Percentiles rank a stretch among this genome's conserved stretches.
Conservation (phyloP, 1,140 invertebrate genomes). For the Anoplophora glabripennis region DNA sequence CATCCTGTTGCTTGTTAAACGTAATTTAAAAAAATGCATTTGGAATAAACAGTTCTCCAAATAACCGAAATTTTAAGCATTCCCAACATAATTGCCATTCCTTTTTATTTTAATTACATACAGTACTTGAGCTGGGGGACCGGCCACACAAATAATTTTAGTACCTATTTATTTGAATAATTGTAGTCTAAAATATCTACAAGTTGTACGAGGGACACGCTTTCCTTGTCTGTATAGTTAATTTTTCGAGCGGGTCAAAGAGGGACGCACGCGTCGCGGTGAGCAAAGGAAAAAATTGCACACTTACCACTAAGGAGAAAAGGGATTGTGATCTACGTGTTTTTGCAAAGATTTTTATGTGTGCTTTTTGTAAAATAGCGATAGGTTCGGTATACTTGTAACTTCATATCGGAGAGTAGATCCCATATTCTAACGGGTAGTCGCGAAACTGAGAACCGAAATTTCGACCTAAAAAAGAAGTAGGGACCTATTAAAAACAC, state of each 20-base stretch:
- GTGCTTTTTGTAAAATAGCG: conserved; percentile 24
- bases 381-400: conserved; percentile 28
- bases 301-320: neutral
- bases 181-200: neutral
- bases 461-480: neutral
- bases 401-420: conserved; percentile 25
- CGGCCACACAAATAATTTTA: too few relatives aligned
- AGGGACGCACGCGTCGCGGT: neutral
- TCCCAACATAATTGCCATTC: too few relatives aligned
- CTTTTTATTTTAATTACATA: neutral
- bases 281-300: neutral
- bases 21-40: too few relatives aligned
- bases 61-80: too few relatives aligned
- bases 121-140: neutral
- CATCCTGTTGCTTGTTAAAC: too few relatives aligned
- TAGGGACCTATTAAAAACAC: too few relatives aligned
- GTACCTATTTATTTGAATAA: neutral
- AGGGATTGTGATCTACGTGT: conserved; percentile 5
- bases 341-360: conserved; percentile 15
- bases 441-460: too few relatives aligned
- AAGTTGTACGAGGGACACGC: conserved; percentile 7
- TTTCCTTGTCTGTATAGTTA: conserved; percentile 15
- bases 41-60: too few relatives aligned
- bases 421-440: neutral
- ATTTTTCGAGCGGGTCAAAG: neutral